Evolutionary conservation across 23 tunicate genomes (phyloP), one percentile per base, ranked within the genome.

Genomic region (Ascidia mentula): DNA sequence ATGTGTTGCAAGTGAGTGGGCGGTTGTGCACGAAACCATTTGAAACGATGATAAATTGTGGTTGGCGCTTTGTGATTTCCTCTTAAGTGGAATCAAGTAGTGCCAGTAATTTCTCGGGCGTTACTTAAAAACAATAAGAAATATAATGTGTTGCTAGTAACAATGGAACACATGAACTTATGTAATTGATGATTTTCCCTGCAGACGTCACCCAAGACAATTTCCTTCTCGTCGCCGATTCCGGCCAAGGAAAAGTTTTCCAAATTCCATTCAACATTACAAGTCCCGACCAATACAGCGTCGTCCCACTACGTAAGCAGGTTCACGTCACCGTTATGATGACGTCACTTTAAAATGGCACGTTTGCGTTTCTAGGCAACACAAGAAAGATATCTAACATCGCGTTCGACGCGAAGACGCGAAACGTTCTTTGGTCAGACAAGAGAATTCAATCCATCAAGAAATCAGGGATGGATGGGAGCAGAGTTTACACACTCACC

Each of bases 241-340:
- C 88, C 1, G 97, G 90, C 24, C 97, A 91, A 53, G 97, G 90
- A 73, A 91, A 86, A 40, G 74, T 91, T 13, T 91, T 86, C 77
- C 90, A 91, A 78, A 59, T 91, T 32, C 59, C 82, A 0, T 53
- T 85, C 37, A 69, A 61, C 20, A 36, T 71, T 22, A 71, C 40
- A 5, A 36, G 40, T n/a, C 34, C 75, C 37, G 32, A 36, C 53
- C 46, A 38, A 22, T 74, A 74, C 59, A 74, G 39, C 46, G 46
- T 74, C 53, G 18, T 74, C 22, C 78, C 78, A 22, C 37, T 39
- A 37, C 40, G 78, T 74, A 74, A 70, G 74, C 32, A 6, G 3
- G 36, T 3, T 53, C 28, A 53, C 65, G 65, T 53, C 65, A 53
- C 24, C 13, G 24, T 1, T 9, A 5, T 28, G 24, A n/a, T n/a